These are phyloP conservation scores for Andrena marginata DNA, from an alignment of 2,888 invertebrate genomes.

Conservation along the genomic window DNA sequence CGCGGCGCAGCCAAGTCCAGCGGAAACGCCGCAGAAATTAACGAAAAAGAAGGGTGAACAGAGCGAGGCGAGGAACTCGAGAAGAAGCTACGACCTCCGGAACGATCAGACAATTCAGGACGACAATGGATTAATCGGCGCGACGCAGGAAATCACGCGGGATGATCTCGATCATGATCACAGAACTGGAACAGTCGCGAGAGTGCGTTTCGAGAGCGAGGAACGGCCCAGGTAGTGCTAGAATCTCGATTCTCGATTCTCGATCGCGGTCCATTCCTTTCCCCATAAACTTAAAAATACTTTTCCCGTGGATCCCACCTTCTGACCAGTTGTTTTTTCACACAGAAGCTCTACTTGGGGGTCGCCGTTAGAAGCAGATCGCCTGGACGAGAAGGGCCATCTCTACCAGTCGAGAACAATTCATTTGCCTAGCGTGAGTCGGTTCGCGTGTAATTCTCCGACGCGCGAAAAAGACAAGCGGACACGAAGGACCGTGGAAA, in stretches of 20 bases:
- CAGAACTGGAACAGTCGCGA: constrained; percentile 37
- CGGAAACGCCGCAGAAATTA: constrained; percentile 10
- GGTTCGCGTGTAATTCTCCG: background rate
- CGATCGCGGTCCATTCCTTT: too few relatives aligned
- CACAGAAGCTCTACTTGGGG: constrained; percentile 50
- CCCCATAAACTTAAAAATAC: too few relatives aligned
- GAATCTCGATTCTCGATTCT: background rate
- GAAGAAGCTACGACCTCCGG: constrained; percentile 29
- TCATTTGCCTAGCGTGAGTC: constrained; percentile 3
- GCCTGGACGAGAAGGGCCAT: constrained; percentile 24
- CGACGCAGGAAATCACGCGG: constrained; percentile 57
- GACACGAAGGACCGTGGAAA: background rate
- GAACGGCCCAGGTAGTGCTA: constrained; percentile 44
- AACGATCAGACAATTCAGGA: constrained; percentile 38
- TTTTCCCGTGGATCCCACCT: background rate
- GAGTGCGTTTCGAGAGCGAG: constrained; percentile 71
- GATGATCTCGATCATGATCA: constrained; percentile 57
- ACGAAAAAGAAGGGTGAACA: constrained; percentile 1
- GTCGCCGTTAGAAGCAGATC: constrained; percentile 15
- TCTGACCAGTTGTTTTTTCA: background rate
- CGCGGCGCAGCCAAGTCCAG: background rate
- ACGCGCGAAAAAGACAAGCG: background rate
- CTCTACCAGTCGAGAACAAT: constrained; percentile 6
- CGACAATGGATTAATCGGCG: constrained; percentile 64
- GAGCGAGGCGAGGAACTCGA: constrained; percentile 10